Percentiles rank a stretch among this genome's conserved stretches.
Evolutionary conservation across 2,888 invertebrate species (phyloP).

Genomic region (Drosophila merina): DNA sequence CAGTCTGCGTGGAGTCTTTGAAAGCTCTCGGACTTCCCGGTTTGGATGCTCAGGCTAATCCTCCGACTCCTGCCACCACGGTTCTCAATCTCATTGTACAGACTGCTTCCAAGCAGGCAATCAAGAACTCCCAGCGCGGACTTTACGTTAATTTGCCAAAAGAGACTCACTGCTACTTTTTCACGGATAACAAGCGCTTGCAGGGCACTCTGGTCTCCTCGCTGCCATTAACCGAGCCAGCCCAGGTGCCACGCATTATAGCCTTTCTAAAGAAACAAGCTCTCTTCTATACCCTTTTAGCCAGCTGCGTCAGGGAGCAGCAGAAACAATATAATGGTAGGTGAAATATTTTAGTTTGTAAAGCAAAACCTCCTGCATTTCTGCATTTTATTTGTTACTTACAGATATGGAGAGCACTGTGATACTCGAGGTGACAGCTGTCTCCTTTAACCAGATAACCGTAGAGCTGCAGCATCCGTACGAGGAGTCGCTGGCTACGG

Average conservation of each 20-base stretch:
- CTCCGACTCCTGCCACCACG: slow-evolving; percentile 34
- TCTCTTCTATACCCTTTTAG: slow-evolving; percentile 94
- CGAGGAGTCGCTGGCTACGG: slow-evolving; percentile 96
- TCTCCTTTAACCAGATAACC: slow-evolving; percentile 95
- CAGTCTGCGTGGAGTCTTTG: slow-evolving; percentile 91
- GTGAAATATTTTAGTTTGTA: slow-evolving; percentile 16
- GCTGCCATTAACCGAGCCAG: slow-evolving; percentile 96
- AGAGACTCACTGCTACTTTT: slow-evolving; percentile 96
- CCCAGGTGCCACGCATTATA: slow-evolving; percentile 94
- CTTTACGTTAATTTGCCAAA: slow-evolving; percentile 95
- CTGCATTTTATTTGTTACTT: not conserved
- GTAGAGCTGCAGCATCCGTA: slow-evolving; percentile 96
- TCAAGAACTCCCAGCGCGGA: slow-evolving; percentile 90
- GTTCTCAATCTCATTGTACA: slow-evolving; percentile 88
- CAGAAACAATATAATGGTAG: slow-evolving; percentile 89
- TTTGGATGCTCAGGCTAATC: slow-evolving; percentile 82
- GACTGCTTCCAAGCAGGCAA: slow-evolving; percentile 90
- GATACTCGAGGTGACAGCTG: slow-evolving; percentile 96
- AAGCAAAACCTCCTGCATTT: not conserved
- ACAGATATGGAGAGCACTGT: slow-evolving; percentile 85
- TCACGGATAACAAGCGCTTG: slow-evolving; percentile 91
- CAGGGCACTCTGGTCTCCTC: slow-evolving; percentile 85
- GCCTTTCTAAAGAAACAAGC: slow-evolving; percentile 94
- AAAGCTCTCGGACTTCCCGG: slow-evolving; percentile 86
- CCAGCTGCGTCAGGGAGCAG: slow-evolving; percentile 94